Evolutionary conservation across 2,113 vertebrate species (phyloP).

Genomic region (Phycodurus eques): DNA sequence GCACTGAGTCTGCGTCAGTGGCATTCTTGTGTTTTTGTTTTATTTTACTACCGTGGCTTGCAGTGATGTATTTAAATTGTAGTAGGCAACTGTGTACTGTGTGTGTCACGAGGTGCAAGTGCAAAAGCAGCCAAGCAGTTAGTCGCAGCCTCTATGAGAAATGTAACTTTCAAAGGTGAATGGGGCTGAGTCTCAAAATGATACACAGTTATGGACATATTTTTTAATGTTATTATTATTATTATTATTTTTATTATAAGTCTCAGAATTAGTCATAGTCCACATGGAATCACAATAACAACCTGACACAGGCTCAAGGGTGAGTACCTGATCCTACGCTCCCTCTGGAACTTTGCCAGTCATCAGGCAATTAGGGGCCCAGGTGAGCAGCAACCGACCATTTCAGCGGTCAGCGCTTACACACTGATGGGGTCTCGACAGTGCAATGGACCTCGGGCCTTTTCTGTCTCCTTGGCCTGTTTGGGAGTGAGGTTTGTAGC

Average conservation of each 20-base stretch:
- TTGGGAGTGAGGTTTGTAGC: constrained; percentile 26
- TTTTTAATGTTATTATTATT: background rate
- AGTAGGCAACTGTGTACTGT: background rate
- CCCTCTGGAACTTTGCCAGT: constrained; percentile 55
- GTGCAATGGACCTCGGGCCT: constrained; percentile 52
- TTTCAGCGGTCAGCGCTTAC: constrained; percentile 45
- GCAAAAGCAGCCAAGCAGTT: background rate
- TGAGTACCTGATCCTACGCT: constrained; percentile 62
- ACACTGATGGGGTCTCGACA: constrained; percentile 38
- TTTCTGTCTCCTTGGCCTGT: constrained; percentile 40
- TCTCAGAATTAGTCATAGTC: constrained; percentile 6
- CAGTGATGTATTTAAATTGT: background rate
- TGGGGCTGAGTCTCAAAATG: background rate
- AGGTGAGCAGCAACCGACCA: constrained; percentile 55
- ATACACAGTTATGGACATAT: background rate
- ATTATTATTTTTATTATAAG: background rate
- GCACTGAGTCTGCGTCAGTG: too few species aligned
- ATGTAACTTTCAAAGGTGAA: background rate
- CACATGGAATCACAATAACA: constrained; percentile 41
- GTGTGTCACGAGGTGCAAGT: too few species aligned
- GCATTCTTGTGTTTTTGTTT: too few species aligned
- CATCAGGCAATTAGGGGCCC: constrained; percentile 63
- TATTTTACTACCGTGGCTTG: background rate
- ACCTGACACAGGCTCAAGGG: constrained; percentile 48
- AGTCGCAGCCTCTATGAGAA: background rate